Base-by-base conservation (phyloP, 2,888 invertebrate species). In the Acanthoscelides obtectus region DNA sequence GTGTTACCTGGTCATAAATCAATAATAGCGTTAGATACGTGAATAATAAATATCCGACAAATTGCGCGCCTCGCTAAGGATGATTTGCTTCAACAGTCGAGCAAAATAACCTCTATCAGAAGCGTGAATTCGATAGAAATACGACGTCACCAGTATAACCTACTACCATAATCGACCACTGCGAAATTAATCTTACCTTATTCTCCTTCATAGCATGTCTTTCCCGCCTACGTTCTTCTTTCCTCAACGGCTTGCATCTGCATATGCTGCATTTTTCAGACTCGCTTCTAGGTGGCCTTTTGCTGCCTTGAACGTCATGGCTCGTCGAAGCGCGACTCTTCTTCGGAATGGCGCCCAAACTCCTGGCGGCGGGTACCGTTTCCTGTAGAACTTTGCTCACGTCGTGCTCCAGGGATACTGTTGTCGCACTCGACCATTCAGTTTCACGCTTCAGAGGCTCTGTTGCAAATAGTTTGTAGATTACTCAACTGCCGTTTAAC, bases 321-420 rank as follows among this genome's bases (percentile, higher is more conserved):
- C 73, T 73, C 8, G 74, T 71, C 12, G 74, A 22, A 21, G 70
- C 70, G 22, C 78, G 75, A 68, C 74, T 86, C 84, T 91, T 91
- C 84, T 93, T 92, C 72, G 91, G 92, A 83, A 91, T 91, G 75
- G 91, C 92, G 73, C 92, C 92, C 79, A 92, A 88, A 83, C 90
- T 91, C 83, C 90, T 89, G 0, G 83, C 77, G 0, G 80, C 77
- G 3, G 84, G 83, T 20, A 82, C 81, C 0, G 83, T 81, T 71
- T 86, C 86, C 75, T 86, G 85, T 0, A 90, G 84, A 67, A 90
- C 83, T 83, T 90, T 88, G 77, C 87, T 85, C 79, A 87, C 82
- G 85, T 88, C 81, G 81, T 87, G 83, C 84, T 88, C 86, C 27
- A 86, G 75, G 4, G 85, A 85, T 8, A 85, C 81, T 1, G 84